phyloP scores from a whole-genome alignment of 2,888 invertebrate genomes.

The Alentia gelatinosa region DNA sequence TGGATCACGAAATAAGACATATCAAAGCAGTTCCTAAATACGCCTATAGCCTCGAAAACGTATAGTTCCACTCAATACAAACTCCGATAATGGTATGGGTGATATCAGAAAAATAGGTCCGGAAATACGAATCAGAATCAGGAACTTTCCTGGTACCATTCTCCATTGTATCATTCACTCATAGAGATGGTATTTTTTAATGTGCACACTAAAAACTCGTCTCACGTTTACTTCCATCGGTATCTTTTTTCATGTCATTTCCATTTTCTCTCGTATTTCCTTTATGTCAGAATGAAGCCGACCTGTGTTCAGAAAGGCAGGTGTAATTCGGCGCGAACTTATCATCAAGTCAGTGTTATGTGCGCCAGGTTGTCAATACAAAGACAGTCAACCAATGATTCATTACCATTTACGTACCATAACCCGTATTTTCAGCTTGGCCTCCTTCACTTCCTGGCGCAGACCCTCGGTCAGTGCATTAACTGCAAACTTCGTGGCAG shows the following conservation, averaged over 20 bases:
- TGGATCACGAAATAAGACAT: not conserved
- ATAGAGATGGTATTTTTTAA: too few species aligned
- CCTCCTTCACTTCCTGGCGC: constrained; percentile 3
- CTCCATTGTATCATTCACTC: too few species aligned
- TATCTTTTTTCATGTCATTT: not conserved
- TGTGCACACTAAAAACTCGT: too few species aligned
- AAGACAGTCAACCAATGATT: not conserved
- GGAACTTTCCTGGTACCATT: too few species aligned
- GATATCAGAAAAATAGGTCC: not conserved
- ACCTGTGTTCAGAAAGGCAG: not conserved
- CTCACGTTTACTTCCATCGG: not conserved
- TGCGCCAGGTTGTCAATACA: too few species aligned
- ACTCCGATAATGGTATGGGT: not conserved
- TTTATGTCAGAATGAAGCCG: not conserved
- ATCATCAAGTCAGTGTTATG: too few species aligned
- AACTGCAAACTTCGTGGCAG: constrained; percentile 40
- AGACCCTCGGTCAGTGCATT: constrained; percentile 15
- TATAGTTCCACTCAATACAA: not conserved
- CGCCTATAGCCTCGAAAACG: not conserved
- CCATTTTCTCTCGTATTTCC: not conserved
- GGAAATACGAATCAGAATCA: not conserved
- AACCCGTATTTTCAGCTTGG: constrained; percentile 26
- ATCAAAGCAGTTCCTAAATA: not conserved
- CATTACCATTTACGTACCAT: not conserved
- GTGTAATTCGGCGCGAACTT: not conserved